phyloP scores from a whole-genome alignment of 2,797 vertebrate genomes.

The Tympanoctomys barrerae region DNA sequence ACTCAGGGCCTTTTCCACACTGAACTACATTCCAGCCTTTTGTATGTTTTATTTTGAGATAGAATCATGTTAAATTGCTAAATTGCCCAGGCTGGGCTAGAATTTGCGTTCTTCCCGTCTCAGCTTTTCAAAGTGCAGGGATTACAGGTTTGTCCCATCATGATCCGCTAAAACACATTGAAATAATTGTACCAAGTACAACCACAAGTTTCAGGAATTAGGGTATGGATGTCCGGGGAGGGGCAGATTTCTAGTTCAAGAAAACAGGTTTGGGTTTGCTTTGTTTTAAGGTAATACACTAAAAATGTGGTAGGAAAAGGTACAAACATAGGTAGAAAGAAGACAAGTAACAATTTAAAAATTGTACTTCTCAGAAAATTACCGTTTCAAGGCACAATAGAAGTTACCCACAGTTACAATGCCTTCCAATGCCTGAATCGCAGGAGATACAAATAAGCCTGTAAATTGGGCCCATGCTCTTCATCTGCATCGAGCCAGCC shows the following conservation, averaged over 20 bases:
- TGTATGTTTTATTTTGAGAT: neutral
- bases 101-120: neutral
- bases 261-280: no score
- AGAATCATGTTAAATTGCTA: neutral
- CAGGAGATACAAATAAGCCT: neutral
- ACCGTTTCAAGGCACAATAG: neutral
- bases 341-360: neutral
- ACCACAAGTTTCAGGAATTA: neutral
- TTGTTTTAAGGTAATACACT: neutral
- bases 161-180: neutral
- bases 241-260: neutral
- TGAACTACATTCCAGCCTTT: neutral
- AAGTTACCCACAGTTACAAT: neutral
- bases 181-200: neutral
- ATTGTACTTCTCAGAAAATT: neutral
- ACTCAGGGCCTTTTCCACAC: neutral
- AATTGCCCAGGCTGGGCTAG: neutral
- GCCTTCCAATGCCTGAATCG: neutral
- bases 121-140: neutral
- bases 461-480: no score
- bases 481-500: neutral
- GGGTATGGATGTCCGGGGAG: neutral
- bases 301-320: neutral
- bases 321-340: neutral
- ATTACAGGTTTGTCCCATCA: neutral